A percentile compares a stretch with the other conserved stretches of the same genome.
These are phyloP conservation scores for Mionectes macconnelli DNA, from an alignment of 2,113 vertebrate species.

Conservation along the genomic window DNA sequence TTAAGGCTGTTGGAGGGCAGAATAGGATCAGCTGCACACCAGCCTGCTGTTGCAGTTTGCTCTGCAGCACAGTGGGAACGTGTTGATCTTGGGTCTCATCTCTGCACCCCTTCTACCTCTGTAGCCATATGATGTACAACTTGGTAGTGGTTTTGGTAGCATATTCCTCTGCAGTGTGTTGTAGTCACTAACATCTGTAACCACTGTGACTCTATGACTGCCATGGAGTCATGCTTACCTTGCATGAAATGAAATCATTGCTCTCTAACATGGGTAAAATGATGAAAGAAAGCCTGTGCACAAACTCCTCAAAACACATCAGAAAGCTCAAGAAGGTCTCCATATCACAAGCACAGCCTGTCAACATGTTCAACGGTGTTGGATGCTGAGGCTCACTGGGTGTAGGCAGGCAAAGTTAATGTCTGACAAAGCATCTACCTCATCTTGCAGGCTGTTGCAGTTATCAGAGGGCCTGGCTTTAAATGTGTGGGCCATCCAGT, in stretches of 20 bases:
- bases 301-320: background rate
- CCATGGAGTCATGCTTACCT: background rate
- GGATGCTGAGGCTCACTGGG: background rate
- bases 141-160: background rate
- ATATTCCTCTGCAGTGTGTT: background rate
- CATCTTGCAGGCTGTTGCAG: rapidly evolving
- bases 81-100: background rate
- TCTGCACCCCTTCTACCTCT: background rate
- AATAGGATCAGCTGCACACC: background rate
- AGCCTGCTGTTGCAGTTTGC: background rate
- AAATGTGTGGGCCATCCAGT: background rate
- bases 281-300: background rate
- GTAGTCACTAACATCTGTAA: background rate
- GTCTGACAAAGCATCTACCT: background rate
- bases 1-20: background rate
- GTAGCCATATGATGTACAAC: background rate
- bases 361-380: background rate
- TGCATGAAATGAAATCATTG: background rate
- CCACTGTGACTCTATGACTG: background rate
- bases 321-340: background rate
- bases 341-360: background rate
- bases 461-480: background rate
- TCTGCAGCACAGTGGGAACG: background rate
- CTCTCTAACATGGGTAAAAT: background rate
- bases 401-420: background rate